Conservation (phyloP, 2,113 vertebrate species). For the Myrmophylax atrothorax region DNA sequence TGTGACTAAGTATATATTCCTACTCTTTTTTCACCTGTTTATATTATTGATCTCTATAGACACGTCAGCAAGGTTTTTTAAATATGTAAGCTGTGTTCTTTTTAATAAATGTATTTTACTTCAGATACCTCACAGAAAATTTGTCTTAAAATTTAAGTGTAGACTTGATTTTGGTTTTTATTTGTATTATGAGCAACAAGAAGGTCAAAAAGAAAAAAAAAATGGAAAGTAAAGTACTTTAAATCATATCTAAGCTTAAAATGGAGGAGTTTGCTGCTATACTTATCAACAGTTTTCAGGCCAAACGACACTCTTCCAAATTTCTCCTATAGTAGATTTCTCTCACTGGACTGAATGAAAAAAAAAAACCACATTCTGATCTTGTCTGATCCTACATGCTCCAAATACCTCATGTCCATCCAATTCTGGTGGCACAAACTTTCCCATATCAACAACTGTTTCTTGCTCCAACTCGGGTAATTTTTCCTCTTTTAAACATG, state of each 20-base stretch:
- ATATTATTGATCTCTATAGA: background rate
- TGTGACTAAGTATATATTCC: background rate
- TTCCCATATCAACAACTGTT: background rate
- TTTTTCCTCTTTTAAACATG: background rate
- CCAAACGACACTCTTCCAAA: background rate
- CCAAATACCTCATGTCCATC: rapidly evolving
- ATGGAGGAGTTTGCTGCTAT: background rate
- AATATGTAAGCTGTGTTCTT: background rate
- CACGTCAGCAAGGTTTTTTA: background rate
- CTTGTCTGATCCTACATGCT: background rate
- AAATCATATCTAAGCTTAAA: background rate
- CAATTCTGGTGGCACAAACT: background rate
- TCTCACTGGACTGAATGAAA: background rate
- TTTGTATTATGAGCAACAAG: rapidly evolving
- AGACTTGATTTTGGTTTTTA: background rate
- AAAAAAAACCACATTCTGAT: background rate
- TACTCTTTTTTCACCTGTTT: background rate
- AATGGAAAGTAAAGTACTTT: background rate
- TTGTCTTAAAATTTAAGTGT: background rate
- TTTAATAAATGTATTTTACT: background rate
- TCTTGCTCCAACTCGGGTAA: background rate
- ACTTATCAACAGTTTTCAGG: background rate
- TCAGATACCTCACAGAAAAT: background rate
- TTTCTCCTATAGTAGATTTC: background rate
- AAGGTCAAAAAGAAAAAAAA: background rate